A percentile compares a stretch with the other conserved stretches of the same genome.
phyloP scores from a whole-genome alignment of 2,888 invertebrate genomes.

The Melanchra persicariae region DNA sequence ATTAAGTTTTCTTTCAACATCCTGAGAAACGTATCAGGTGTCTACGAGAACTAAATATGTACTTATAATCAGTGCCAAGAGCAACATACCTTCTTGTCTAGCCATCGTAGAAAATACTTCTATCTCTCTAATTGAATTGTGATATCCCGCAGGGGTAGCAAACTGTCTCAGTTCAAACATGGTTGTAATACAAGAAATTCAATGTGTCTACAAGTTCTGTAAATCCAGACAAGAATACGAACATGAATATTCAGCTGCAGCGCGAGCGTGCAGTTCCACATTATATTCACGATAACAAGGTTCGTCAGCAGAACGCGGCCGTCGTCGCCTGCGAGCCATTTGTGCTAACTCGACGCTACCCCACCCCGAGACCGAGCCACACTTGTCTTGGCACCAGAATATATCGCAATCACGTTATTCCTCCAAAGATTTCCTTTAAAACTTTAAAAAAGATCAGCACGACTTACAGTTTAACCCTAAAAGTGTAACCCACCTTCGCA shows the following conservation, averaged over 20 bases:
- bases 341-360: constrained; percentile 77
- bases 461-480: constrained; percentile 58
- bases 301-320: constrained; percentile 86
- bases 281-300: constrained; percentile 87
- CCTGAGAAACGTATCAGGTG: constrained; percentile 51
- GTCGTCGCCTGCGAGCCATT: constrained; percentile 72
- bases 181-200: constrained; percentile 49
- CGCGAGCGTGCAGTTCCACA: constrained; percentile 80
- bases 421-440: constrained; percentile 52
- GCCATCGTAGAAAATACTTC: constrained; percentile 30
- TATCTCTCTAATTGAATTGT: constrained; percentile 38
- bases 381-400: constrained; percentile 78
- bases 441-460: constrained; percentile 52
- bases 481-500: constrained; percentile 55
- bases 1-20: constrained; percentile 51
- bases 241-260: constrained; percentile 87
- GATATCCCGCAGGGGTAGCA: constrained; percentile 38
- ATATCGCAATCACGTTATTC: constrained; percentile 66
- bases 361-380: constrained; percentile 61
- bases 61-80: constrained; percentile 46
- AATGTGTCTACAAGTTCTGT: constrained; percentile 58
- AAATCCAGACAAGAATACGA: constrained; percentile 77
- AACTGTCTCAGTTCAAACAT: constrained; percentile 54
- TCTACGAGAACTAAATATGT: constrained; percentile 40
- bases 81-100: constrained; percentile 12